A percentile compares a stretch with the other conserved stretches of the same genome.
Conservation (phyloP, 2,113 vertebrate species). For the Lota lota region DNA sequence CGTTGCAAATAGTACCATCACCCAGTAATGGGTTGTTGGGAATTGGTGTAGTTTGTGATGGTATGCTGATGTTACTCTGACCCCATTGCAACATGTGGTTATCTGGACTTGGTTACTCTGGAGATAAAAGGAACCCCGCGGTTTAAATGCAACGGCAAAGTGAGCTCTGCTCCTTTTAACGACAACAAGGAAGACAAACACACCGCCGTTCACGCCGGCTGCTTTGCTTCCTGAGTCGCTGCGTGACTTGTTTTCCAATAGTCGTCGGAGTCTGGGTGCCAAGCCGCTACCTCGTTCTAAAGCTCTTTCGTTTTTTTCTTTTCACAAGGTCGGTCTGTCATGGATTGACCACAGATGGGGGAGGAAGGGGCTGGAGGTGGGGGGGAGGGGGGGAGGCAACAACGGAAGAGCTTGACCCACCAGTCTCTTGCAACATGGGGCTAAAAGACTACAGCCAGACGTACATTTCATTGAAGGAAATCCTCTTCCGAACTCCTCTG, state of each 20-base stretch:
- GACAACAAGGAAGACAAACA: slow-evolving; percentile 49
- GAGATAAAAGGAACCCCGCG: slow-evolving; percentile 39
- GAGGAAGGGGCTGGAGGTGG: background rate
- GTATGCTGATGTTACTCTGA: background rate
- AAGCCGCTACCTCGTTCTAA: background rate
- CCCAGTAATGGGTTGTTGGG: slow-evolving; percentile 28
- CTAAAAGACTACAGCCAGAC: too few species aligned
- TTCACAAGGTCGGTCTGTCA: slow-evolving; percentile 22
- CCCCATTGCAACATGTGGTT: slow-evolving; percentile 5
- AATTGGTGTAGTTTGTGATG: slow-evolving; percentile 9
- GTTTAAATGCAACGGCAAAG: slow-evolving; percentile 21
- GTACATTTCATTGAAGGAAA: too few species aligned
- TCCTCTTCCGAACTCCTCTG: too few species aligned
- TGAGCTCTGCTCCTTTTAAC: slow-evolving; percentile 15
- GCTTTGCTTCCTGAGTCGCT: slow-evolving; percentile 41
- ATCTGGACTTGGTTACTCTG: background rate
- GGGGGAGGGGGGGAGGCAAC: background rate
- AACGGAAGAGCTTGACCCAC: too few species aligned
- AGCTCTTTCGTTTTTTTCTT: slow-evolving; percentile 3
- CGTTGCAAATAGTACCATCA: slow-evolving; percentile 1
- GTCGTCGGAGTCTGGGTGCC: too few species aligned
- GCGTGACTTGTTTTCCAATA: background rate
- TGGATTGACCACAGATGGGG: background rate
- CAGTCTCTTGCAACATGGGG: too few species aligned
- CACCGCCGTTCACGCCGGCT: slow-evolving; percentile 44